Percentiles rank a stretch among this genome's conserved stretches.
phyloP scores from a whole-genome alignment of 2,888 invertebrate genomes.

The Elysia crispata region DNA sequence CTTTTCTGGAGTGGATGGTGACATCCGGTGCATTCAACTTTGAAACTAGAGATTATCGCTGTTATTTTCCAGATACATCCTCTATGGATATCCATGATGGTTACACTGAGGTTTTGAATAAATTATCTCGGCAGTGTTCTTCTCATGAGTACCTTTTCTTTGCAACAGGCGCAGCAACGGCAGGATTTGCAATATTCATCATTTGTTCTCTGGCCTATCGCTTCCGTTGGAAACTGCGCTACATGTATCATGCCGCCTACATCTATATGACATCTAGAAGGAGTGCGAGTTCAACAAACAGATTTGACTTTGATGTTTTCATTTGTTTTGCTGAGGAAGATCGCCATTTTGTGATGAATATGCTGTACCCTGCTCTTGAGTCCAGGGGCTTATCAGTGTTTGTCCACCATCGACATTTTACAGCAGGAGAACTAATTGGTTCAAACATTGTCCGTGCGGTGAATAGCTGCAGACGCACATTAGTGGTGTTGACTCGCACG shows the following conservation, averaged over 20 bases:
- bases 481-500: conserved; percentile 41
- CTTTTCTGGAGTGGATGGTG: conserved; percentile 38
- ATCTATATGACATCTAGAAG: neutral
- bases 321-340: conserved; percentile 46
- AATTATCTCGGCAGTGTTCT: conserved; percentile 5
- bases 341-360: conserved; percentile 31
- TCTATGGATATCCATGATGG: neutral
- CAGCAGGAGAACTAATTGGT: conserved; percentile 38
- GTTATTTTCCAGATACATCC: conserved; percentile 18
- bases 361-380: neutral
- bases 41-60: neutral
- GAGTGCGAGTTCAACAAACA: neutral
- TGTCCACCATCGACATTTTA: conserved; percentile 39
- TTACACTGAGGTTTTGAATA: neutral
- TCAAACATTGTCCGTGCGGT: conserved; percentile 45
- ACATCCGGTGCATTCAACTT: neutral
- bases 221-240: conserved; percentile 44
- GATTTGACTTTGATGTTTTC: conserved; percentile 43
- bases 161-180: neutral
- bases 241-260: conserved; percentile 39
- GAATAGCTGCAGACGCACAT: conserved; percentile 36
- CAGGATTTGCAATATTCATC: neutral
- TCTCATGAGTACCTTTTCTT: neutral
- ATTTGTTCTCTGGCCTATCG: conserved; percentile 24
- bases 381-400: conserved; percentile 26